phyloP scores from a whole-genome alignment of 2,888 invertebrate genomes.

The Drosophila fulvimacula region DNA sequence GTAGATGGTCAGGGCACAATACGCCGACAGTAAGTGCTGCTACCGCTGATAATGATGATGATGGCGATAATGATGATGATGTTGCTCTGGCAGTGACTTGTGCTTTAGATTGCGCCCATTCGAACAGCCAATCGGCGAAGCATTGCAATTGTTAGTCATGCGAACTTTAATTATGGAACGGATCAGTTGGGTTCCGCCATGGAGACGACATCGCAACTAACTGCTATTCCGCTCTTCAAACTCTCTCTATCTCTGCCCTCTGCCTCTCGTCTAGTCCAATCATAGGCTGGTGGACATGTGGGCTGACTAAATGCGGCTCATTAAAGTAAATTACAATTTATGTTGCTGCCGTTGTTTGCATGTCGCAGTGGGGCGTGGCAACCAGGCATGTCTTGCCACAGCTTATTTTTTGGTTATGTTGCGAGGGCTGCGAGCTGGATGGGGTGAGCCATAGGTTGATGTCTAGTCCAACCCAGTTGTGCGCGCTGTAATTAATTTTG shows the following conservation, averaged over 20 bases:
- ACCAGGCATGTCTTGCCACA: conserved; percentile 22
- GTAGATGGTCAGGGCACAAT: conserved; percentile 43
- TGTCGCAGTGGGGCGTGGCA: conserved; percentile 72
- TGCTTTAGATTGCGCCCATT: conserved; percentile 12
- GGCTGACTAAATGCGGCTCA: conserved; percentile 74
- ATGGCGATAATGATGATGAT: conserved; percentile 19
- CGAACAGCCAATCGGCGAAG: conserved; percentile 35
- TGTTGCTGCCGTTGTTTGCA: conserved; percentile 65
- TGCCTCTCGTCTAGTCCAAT: conserved; percentile 45
- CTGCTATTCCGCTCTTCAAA: conserved; percentile 10
- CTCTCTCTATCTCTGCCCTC: conserved; percentile 7
- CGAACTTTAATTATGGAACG: conserved; percentile 74
- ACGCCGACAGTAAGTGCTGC: conserved; percentile 24
- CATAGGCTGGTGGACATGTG: conserved; percentile 52
- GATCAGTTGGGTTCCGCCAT: conserved; percentile 44
- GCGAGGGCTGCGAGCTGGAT: background rate
- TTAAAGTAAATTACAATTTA: conserved; percentile 80
- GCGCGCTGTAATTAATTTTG: conserved; percentile 73
- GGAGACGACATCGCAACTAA: conserved; percentile 20
- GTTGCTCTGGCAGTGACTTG: conserved; percentile 21
- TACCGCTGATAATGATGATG: conserved; percentile 17
- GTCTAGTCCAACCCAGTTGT: conserved; percentile 24
- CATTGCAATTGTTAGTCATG: conserved; percentile 73
- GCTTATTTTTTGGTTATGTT: conserved; percentile 15
- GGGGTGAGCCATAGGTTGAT: background rate